phyloP scores from a whole-genome alignment of 1,140 invertebrate species.

The Saccostrea echinata region DNA sequence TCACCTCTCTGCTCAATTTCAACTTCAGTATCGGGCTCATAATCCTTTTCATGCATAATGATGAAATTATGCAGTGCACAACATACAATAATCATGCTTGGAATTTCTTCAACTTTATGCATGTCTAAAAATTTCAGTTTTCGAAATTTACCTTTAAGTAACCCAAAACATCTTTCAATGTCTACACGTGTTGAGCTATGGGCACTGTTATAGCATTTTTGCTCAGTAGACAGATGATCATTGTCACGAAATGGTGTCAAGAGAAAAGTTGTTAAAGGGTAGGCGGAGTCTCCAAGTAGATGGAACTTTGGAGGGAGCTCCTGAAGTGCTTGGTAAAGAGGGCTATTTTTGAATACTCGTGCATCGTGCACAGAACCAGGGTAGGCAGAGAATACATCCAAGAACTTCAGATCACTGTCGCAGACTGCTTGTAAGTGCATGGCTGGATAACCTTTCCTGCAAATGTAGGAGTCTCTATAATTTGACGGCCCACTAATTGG shows the following conservation, averaged over 20 bases:
- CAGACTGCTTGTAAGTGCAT: conserved; percentile 58
- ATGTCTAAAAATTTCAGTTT: conserved; percentile 42
- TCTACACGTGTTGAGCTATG: too few species aligned
- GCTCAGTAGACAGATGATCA: too few species aligned
- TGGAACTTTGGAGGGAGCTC: not conserved
- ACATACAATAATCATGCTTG: not conserved
- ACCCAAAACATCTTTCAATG: too few species aligned
- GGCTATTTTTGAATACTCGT: conserved; percentile 55
- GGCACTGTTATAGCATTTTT: too few species aligned
- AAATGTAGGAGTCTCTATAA: conserved; percentile 45
- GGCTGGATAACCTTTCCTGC: conserved; percentile 54
- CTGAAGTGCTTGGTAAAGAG: not conserved
- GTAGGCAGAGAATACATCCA: conserved; percentile 53
- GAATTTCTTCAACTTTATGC: conserved; percentile 31
- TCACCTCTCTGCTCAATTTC: too few species aligned
- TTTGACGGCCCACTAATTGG: conserved; percentile 46
- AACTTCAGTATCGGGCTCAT: not conserved
- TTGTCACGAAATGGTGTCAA: conserved; percentile 12
- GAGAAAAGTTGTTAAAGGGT: not conserved
- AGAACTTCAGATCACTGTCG: conserved; percentile 46
- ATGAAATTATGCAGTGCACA: conserved; percentile 42
- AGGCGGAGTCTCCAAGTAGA: conserved; percentile 22
- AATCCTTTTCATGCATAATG: not conserved
- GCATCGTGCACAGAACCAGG: conserved; percentile 56
- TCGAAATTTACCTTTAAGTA: conserved; percentile 40